These are phyloP conservation scores for Sula dactylatra DNA, from an alignment of 2,113 vertebrate species.

Conservation along the genomic window DNA sequence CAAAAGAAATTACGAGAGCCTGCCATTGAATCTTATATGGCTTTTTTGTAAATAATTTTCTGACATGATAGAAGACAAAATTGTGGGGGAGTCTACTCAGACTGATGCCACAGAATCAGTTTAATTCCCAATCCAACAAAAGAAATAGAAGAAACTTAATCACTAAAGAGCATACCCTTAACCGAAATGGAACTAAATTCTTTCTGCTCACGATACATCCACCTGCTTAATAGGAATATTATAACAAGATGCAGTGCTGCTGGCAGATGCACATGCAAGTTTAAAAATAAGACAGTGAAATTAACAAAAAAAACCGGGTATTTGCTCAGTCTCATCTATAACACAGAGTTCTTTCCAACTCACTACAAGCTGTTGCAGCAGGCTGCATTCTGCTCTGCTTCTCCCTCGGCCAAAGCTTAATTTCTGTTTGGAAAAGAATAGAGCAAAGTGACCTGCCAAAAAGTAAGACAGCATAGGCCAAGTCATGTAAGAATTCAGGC, in stretches of 20 bases:
- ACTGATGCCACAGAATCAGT: background rate
- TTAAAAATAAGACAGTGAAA: constrained; percentile 62
- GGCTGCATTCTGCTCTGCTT: constrained; percentile 55
- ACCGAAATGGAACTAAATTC: background rate
- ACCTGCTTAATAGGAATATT: constrained; percentile 61
- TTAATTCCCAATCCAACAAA: background rate
- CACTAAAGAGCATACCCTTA: background rate
- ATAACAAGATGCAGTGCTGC: constrained; percentile 16
- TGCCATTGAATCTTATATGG: background rate
- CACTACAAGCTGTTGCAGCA: constrained; percentile 63
- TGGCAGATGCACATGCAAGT: constrained; percentile 47
- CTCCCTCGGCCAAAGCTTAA: constrained; percentile 44
- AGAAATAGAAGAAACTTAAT: background rate
- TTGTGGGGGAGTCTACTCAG: background rate
- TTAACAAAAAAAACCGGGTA: constrained; percentile 25
- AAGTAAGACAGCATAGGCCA: constrained; percentile 20
- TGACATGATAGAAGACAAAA: background rate
- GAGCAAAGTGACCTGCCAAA: constrained; percentile 51
- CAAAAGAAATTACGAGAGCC: background rate
- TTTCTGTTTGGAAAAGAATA: constrained; percentile 60
- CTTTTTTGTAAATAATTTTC: background rate
- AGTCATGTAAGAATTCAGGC: constrained; percentile 16
- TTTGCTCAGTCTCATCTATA: constrained; percentile 54
- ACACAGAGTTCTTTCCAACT: constrained; percentile 63
- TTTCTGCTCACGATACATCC: background rate